These are phyloP conservation scores for Myrmophylax atrothorax DNA, from an alignment of 2,113 vertebrate species.

Conservation along the genomic window DNA sequence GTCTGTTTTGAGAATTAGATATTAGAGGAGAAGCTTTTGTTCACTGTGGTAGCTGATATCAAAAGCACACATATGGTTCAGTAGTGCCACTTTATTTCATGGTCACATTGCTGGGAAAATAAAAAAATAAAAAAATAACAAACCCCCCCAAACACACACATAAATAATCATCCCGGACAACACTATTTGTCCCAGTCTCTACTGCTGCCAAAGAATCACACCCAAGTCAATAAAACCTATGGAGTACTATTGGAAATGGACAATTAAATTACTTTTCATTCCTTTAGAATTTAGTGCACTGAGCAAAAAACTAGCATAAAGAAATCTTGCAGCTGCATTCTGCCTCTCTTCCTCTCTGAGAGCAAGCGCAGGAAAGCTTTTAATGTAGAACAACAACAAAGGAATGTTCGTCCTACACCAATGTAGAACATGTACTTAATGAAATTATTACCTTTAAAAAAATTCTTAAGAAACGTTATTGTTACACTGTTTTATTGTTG, in stretches of 20 bases:
- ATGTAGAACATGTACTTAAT: background rate
- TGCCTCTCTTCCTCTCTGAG: background rate
- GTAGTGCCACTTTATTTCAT: background rate
- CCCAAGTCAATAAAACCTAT: background rate
- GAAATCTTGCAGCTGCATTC: background rate
- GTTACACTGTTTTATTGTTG: background rate
- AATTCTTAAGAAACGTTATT: background rate
- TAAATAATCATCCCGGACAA: background rate
- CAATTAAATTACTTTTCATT: background rate
- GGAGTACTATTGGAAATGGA: background rate
- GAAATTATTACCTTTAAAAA: background rate
- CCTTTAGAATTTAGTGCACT: background rate
- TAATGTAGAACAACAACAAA: background rate
- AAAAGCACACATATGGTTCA: background rate
- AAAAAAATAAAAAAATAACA: background rate
- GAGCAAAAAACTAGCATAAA: background rate
- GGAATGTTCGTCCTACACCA: background rate
- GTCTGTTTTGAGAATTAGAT: background rate
- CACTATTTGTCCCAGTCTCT: background rate
- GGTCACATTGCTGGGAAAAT: background rate
- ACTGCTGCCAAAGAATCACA: background rate
- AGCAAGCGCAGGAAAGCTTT: background rate
- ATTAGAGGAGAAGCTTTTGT: background rate
- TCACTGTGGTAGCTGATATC: background rate
- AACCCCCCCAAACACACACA: background rate